Evolutionary conservation across 2,797 vertebrate genomes (phyloP), one percentile per base, ranked within the genome.

Genomic region (Cyclopterus lumpus): DNA sequence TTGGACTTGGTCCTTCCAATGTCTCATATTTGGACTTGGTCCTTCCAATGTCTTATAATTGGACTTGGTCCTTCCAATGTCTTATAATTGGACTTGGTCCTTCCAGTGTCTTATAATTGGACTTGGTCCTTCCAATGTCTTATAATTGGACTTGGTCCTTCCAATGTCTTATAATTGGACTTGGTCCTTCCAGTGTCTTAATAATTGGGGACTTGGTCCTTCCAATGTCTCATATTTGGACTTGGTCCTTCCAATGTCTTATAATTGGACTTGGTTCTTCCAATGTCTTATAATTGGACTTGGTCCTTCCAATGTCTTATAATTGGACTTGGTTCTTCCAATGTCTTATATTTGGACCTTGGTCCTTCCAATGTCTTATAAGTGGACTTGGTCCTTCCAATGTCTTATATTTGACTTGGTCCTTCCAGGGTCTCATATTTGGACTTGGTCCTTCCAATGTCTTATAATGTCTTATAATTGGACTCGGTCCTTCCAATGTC

Each of bases 391-490:
- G 76, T 73, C 38, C 48, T 46, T 71, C 71, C 61, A 51, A 28
- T 69, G 34, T 81, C 67, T n/a, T n/a, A n/a, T n/a, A n/a, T n/a
- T n/a, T n/a, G n/a, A n/a, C n/a, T n/a, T n/a, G n/a, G n/a, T n/a
- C n/a, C n/a, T n/a, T n/a, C n/a, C n/a, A n/a, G n/a, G n/a, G 75
- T 74, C 69, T 75, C 66, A n/a, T 20, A 62, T 77, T 84, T 65
- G 42, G 36, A 66, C 53, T 59, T 59, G 57, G 76, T 73, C 38
- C 48, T 46, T 71, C 71, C 61, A 51, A 28, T 69, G 34, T 81
- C 67, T n/a, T n/a, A n/a, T n/a, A 88, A 83, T 79, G 75, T 74
- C 69, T 75, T 66, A n/a, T 20, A 62, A 77, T 84, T 65, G 42
- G 36, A 66, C 53, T 59, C 59, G 57, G 76, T 73, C 38, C 48